Evolutionary conservation across 2,797 vertebrate species (phyloP).

Genomic region (Parotocinclus haroldoi): DNA sequence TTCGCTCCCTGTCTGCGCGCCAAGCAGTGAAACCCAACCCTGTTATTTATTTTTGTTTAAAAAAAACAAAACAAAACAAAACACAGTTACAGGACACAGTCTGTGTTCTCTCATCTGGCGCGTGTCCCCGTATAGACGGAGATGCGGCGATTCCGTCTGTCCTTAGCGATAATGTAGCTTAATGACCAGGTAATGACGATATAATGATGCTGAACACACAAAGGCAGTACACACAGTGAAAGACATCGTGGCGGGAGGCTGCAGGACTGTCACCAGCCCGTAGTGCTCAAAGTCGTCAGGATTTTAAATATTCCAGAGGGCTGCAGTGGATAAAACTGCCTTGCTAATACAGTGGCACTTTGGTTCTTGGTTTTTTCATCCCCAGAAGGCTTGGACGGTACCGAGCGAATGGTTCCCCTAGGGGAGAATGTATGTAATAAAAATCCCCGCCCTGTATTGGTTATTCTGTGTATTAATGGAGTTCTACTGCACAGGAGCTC

Average conservation of each 20-base stretch:
- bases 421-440: too few species aligned
- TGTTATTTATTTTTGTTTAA: too few species aligned
- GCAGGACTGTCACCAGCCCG: background rate
- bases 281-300: background rate
- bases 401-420: too few species aligned
- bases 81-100: too few species aligned
- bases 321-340: too few species aligned
- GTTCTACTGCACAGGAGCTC: too few species aligned
- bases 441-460: too few species aligned
- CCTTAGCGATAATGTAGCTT: slow-evolving; percentile 3
- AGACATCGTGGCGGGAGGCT: background rate
- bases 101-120: background rate
- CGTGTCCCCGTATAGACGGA: background rate
- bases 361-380: too few species aligned
- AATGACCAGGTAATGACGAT: slow-evolving; percentile 16
- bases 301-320: too few species aligned
- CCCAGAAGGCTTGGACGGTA: too few species aligned
- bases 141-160: slow-evolving; percentile 13
- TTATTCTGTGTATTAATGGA: too few species aligned
- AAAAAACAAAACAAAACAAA: background rate
- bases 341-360: too few species aligned
- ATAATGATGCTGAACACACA: slow-evolving; percentile 2
- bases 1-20: slow-evolving; percentile 29
- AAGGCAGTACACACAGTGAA: background rate
- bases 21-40: background rate